phyloP scores from a whole-genome alignment of 2,113 vertebrate species.

The Semnornis frantzii region DNA sequence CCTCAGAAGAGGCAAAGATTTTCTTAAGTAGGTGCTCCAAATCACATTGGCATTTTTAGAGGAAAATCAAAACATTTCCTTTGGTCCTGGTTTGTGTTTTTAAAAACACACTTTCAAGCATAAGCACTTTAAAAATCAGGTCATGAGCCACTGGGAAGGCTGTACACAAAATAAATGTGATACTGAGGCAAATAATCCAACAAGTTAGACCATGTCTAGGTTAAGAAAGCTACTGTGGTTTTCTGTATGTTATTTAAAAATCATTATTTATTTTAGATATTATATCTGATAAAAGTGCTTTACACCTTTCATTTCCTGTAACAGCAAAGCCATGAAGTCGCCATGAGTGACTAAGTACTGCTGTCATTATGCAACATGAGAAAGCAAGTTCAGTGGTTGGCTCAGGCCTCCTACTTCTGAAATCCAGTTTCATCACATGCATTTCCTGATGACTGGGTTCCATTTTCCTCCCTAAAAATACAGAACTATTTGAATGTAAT shows the following conservation, averaged over 20 bases:
- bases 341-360: background rate
- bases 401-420: background rate
- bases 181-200: background rate
- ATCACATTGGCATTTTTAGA: background rate
- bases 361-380: background rate
- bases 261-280: background rate
- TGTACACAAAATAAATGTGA: background rate
- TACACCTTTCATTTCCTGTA: background rate
- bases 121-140: background rate
- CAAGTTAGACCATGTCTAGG: background rate
- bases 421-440: background rate
- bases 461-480: background rate
- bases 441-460: background rate
- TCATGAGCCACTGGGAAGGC: background rate
- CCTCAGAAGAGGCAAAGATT: constrained; percentile 12
- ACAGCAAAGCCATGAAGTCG: background rate
- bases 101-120: background rate
- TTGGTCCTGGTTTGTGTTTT: background rate
- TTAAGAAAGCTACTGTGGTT: background rate
- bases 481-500: background rate
- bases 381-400: background rate
- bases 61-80: constrained; percentile 14
- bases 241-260: background rate
- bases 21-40: constrained; percentile 43
- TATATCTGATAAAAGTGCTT: background rate